Conservation (phyloP, 2,113 vertebrate genomes). For the Erythrocercus mccallii region DNA sequence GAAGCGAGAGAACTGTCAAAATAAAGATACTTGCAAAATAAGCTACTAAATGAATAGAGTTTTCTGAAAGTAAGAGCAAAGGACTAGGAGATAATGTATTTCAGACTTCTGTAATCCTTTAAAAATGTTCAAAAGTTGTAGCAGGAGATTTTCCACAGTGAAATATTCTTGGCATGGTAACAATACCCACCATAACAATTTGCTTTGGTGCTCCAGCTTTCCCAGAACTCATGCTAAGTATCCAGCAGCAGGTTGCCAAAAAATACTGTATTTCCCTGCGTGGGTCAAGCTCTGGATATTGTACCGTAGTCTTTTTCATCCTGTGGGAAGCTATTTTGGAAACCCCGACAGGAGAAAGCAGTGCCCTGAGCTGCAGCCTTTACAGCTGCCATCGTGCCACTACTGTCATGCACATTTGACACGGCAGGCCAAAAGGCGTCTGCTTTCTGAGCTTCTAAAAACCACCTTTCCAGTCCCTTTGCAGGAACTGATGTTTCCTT, state of each 20-base stretch:
- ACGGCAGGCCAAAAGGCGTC: accelerated
- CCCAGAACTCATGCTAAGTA: neutral
- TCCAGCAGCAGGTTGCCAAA: neutral
- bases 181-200: neutral
- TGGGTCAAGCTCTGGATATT: neutral
- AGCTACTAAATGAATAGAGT: neutral
- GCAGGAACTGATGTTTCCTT: neutral
- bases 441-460: neutral
- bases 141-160: neutral
- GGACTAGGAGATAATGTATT: neutral
- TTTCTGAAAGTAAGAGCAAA: neutral
- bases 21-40: neutral
- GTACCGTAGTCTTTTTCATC: neutral
- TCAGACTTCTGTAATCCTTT: neutral
- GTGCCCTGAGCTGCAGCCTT: neutral
- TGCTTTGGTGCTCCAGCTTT: neutral
- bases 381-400: neutral
- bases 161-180: neutral
- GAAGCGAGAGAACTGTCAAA: neutral
- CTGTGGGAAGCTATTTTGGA: neutral
- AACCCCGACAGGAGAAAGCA: neutral
- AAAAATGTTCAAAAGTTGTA: neutral
- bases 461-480: neutral
- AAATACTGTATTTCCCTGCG: neutral
- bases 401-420: neutral